A percentile compares a stretch with the other conserved stretches of the same genome.
These are phyloP conservation scores for Pristionchus fissidentatus DNA, from an alignment of 2,888 invertebrate genomes.

Conservation along the genomic window DNA sequence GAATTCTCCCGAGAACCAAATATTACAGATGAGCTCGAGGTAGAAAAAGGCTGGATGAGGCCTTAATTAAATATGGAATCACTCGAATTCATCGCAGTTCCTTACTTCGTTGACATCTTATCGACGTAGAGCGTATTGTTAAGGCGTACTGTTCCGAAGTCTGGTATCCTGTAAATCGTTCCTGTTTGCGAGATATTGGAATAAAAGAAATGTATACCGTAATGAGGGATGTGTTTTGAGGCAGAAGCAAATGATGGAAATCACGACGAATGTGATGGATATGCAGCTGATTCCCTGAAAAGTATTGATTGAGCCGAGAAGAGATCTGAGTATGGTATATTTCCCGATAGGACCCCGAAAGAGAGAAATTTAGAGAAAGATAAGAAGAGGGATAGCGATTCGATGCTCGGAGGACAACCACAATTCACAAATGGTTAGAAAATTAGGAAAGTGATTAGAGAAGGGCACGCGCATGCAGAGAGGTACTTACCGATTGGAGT, in stretches of 20 bases:
- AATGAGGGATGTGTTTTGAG: constrained; percentile 96
- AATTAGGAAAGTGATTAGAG: constrained; percentile 14
- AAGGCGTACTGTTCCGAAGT: constrained; percentile 24
- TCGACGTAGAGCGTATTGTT: constrained; percentile 58
- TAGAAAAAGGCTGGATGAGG: constrained; percentile 86
- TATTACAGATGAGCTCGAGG: constrained; percentile 91
- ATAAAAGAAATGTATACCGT: constrained; percentile 79
- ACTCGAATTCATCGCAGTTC: constrained; percentile 40
- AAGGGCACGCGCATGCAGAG: constrained; percentile 18
- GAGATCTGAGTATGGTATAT: background rate
- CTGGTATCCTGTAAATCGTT: constrained; percentile 38
- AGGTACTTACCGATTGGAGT: background rate
- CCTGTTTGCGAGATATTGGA: background rate
- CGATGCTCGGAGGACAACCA: background rate
- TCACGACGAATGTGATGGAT: constrained; percentile 94
- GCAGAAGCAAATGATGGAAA: constrained; percentile 94
- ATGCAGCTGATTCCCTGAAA: constrained; percentile 90
- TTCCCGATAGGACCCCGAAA: constrained; percentile 7
- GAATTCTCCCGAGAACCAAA: constrained; percentile 94
- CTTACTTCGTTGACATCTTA: constrained; percentile 58
- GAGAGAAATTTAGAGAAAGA: constrained; percentile 33
- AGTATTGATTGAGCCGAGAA: background rate
- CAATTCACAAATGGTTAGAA: background rate
- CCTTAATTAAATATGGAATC: constrained; percentile 76
- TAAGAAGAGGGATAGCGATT: background rate